Percentiles rank a stretch among this genome's conserved stretches.
Conservation (phyloP, 2,888 invertebrate genomes). For the Digitonthophagus gazella region DNA sequence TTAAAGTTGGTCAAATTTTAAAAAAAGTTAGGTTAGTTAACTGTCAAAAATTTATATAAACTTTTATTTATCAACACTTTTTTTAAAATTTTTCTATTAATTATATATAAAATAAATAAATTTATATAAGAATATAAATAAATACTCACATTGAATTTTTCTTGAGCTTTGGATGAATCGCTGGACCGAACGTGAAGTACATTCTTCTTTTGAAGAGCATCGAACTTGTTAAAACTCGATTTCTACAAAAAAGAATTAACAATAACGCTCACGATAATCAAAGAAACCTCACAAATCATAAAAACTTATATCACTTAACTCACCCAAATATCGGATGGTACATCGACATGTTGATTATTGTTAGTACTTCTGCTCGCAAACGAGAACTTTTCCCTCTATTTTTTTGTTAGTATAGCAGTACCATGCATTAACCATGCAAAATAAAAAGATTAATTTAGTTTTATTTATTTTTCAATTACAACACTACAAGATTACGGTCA, state of each 20-base stretch:
- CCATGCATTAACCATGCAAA: not conserved
- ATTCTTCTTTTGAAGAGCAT: constrained; percentile 67
- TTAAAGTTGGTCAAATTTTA: too few relatives aligned
- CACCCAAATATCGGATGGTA: not conserved
- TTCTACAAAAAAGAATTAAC: constrained; percentile 56
- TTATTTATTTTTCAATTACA: too few relatives aligned
- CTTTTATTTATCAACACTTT: too few relatives aligned
- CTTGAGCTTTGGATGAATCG: constrained; percentile 65
- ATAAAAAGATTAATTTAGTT: constrained; percentile 29
- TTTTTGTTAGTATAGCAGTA: not conserved
- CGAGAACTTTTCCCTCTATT: constrained; percentile 38
- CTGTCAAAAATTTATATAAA: too few relatives aligned
- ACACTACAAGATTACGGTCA: too few relatives aligned
- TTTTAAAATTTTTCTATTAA: too few relatives aligned
- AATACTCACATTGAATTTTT: constrained; percentile 64
- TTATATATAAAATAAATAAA: too few relatives aligned
- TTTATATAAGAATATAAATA: too few relatives aligned
- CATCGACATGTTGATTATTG: constrained; percentile 1
- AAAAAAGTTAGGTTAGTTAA: too few relatives aligned
- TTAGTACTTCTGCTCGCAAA: constrained; percentile 19
- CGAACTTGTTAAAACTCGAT: constrained; percentile 75
- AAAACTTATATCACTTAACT: not conserved
- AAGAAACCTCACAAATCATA: too few relatives aligned
- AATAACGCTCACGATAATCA: too few relatives aligned
- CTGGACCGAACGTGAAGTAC: constrained; percentile 66